Evolutionary conservation across 2,113 vertebrate species (phyloP).

Genomic region (Axis porcinus): DNA sequence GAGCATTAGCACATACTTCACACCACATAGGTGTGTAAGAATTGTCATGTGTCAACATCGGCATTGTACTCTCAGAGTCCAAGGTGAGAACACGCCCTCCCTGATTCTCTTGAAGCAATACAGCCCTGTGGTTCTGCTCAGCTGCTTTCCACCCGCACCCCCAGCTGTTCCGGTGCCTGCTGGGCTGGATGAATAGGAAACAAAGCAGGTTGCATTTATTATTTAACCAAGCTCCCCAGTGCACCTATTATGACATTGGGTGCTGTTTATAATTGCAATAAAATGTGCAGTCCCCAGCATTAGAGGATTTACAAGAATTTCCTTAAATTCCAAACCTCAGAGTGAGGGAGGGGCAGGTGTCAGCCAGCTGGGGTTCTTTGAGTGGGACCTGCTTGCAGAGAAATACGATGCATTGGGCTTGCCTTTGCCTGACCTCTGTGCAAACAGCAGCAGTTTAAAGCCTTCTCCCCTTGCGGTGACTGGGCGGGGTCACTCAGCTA

Average conservation of each 20-base stretch:
- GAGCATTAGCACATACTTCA: not conserved
- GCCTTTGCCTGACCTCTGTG: not conserved
- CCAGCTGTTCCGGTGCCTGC: not conserved
- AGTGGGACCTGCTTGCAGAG: not conserved
- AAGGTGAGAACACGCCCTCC: not conserved
- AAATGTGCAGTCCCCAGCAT: not conserved
- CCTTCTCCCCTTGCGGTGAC: not conserved
- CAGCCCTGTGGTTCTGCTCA: not conserved
- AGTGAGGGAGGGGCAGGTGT: not conserved
- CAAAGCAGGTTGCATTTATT: not conserved
- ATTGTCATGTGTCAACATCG: not conserved
- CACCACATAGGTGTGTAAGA: rapidly evolving
- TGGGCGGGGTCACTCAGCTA: not conserved
- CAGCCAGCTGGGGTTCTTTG: not conserved
- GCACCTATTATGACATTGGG: not conserved
- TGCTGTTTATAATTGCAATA: not conserved
- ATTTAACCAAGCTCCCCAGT: not conserved
- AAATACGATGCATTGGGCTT: not conserved
- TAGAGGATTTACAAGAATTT: not conserved
- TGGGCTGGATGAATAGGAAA: not conserved
- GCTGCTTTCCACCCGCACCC: not conserved
- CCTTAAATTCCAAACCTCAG: not conserved
- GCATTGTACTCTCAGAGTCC: not conserved
- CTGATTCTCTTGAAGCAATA: not conserved
- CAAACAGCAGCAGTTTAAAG: not conserved